Evolutionary conservation across 2,113 vertebrate genomes (phyloP), one percentile per base, ranked within the genome.

Genomic region (Chelonoidis abingdonii): DNA sequence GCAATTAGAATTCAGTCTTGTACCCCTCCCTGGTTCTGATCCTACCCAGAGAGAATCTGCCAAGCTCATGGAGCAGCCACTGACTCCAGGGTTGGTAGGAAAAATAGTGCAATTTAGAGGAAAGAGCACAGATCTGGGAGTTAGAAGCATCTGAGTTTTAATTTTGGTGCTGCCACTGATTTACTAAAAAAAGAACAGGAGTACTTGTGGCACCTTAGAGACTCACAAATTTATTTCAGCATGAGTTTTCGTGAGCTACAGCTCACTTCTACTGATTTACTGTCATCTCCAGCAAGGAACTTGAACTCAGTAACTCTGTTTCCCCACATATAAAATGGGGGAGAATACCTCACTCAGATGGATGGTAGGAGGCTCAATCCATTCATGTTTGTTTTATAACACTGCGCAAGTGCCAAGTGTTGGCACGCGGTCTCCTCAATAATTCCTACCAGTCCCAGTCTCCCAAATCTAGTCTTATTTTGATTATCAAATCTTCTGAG

Each of bases 261-360:
- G 47, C 47, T 49, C 47, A 49, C 47, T 49, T 49, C 47, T 49
- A 44, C 27, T 52, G 8, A 49, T 29, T 83, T 90, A 76, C 65
- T 1, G 0, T 10, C 83, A 41, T 78, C 53, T 54, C 6, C 0
- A 24, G 14, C 72, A 89, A 84, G 47, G 25, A 1, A 0, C 35
- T 83, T 80, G 2, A 49, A 25, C 83, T 76, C 47, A 47, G 14
- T 31, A 84, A 72, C 88, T 59, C 22, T 29, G 50, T 82, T 87
- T 89, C 72, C 75, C 44, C 38, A 41, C 13, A 19, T 56, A 47
- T 62, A 79, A 79, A 79, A 80, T 9, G 50, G 57, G 49, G 44
- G 12, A 11, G 16, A 76, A 44, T 44, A 47, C 21, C 16, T 27
- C 22, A 47, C 41, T 27, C 75, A 25, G 38, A 78, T 12, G 41